Conservation (phyloP, 2,888 invertebrate species). For the Arctia plantaginis region DNA sequence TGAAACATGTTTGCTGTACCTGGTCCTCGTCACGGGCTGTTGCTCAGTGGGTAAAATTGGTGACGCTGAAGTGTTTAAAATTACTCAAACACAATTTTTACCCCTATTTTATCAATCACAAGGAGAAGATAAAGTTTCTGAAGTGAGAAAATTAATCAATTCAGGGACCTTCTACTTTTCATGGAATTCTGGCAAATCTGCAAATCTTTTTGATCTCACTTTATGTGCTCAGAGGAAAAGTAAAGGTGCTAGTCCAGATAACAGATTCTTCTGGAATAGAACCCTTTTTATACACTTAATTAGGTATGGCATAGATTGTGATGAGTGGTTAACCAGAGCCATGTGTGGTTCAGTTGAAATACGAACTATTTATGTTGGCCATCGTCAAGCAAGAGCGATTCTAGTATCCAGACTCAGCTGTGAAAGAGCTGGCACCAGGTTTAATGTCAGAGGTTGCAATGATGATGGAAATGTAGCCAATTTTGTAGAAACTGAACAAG, state of each 20-base stretch:
- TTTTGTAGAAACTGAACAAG: constrained; percentile 99
- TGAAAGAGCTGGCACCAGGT: constrained; percentile 98
- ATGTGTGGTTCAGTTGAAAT: constrained; percentile 99
- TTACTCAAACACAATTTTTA: constrained; percentile 96
- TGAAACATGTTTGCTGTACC: constrained; percentile 93
- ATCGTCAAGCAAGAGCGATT: constrained; percentile 97
- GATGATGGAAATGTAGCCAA: constrained; percentile 99
- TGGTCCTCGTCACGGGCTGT: constrained; percentile 98
- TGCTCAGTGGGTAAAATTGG: constrained; percentile 98
- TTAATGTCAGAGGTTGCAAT: constrained; percentile 99
- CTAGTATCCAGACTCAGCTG: constrained; percentile 98
- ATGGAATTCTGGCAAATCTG: constrained; percentile 87
- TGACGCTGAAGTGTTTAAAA: constrained; percentile 97
- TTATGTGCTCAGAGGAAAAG: constrained; percentile 96
- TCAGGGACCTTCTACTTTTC: constrained; percentile 99
- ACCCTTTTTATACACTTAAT: constrained; percentile 97
- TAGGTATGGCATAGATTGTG: constrained; percentile 95
- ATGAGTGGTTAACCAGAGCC: constrained; percentile 96
- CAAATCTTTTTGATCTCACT: constrained; percentile 94
- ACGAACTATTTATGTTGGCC: constrained; percentile 98
- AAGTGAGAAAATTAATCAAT: constrained; percentile 94
- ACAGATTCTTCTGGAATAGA: constrained; percentile 99
- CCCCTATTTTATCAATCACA: constrained; percentile 92
- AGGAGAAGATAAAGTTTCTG: constrained; percentile 87
- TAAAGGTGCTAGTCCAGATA: constrained; percentile 93